Evolutionary conservation across 2,888 invertebrate species (phyloP), one percentile per base, ranked within the genome.

Genomic region (Microplitis manilae): DNA sequence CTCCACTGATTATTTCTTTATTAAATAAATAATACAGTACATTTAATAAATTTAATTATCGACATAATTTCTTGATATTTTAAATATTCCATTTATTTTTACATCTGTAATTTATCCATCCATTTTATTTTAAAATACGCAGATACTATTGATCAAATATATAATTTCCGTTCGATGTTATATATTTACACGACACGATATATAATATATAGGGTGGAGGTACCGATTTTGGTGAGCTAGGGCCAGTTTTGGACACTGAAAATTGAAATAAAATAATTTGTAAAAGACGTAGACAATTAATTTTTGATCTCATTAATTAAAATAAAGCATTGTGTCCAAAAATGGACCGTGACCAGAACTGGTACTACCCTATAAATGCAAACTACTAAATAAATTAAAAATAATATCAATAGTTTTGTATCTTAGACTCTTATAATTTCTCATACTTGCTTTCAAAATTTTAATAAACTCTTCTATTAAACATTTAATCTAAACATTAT

Each of bases 311-410:
- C 17, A 20, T 30, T 30, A 2, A 30, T 30, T 30, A 4, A 30
- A 30, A 30, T 30, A 30, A 30, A 30, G 30, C 30, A 30, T 30
- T 30, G 0, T 30, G 30, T 30, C 30, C 30, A 30, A 30, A 30
- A 30, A 30, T 30, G 2, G 30, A 4, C 30, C 30, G 4, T 30
- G 4, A 30, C 30, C 30, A 30, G 2, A 30, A 30, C 30, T 30
- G 30, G 30, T 30, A 30, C 30, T 30, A 4, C 30, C 30, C 0
- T 13, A 13, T 50, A 8, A 5, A 50, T 50, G 50, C 50, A 50
- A 13, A 50, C 50, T 50, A 13, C 8, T 76, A 77, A 79, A 82
- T 82, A 82, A 82, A 78, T 78, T 71, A 76, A 70, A 68, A 73
- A 79, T 69, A 73, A 81, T 80, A 80, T 78, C 72, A 50, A 50